phyloP scores from a whole-genome alignment of 2,797 vertebrate genomes.

The Poeciliopsis infans region DNA sequence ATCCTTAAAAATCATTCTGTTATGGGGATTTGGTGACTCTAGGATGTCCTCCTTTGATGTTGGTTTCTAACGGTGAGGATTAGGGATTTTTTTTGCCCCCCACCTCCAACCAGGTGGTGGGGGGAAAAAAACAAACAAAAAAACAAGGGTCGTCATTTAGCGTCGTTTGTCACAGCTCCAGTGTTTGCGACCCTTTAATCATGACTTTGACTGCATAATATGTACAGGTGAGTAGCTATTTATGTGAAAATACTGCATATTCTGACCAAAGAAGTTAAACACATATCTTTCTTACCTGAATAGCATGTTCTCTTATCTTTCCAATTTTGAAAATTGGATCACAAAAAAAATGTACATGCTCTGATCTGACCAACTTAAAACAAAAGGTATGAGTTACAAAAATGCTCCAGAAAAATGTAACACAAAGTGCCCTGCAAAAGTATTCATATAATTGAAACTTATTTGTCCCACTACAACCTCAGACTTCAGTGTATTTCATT shows the following conservation, averaged over 20 bases:
- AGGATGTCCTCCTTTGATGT: not conserved
- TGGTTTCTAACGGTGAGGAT: not conserved
- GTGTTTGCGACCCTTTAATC: not conserved
- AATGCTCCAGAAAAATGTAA: not conserved
- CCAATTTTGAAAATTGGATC: not conserved
- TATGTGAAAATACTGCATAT: not conserved
- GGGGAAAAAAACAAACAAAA: not conserved
- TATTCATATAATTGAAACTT: not conserved
- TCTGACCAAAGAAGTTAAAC: not conserved
- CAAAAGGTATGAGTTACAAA: not conserved
- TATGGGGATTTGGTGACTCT: not conserved
- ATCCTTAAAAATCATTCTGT: not conserved
- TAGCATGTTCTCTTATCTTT: not conserved
- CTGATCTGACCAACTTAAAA: not conserved
- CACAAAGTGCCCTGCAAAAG: not conserved
- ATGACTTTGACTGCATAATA: not conserved
- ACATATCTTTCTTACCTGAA: not conserved
- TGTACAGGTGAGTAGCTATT: not conserved
- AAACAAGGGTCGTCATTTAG: not conserved
- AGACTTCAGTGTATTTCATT: not conserved
- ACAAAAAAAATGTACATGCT: not conserved
- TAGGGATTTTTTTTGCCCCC: not conserved
- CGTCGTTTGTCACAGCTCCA: not conserved
- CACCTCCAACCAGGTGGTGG: not conserved
- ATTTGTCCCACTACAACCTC: not conserved